Evolutionary conservation across 2,113 vertebrate species (phyloP).

Genomic region (Glaucomys volans): DNA sequence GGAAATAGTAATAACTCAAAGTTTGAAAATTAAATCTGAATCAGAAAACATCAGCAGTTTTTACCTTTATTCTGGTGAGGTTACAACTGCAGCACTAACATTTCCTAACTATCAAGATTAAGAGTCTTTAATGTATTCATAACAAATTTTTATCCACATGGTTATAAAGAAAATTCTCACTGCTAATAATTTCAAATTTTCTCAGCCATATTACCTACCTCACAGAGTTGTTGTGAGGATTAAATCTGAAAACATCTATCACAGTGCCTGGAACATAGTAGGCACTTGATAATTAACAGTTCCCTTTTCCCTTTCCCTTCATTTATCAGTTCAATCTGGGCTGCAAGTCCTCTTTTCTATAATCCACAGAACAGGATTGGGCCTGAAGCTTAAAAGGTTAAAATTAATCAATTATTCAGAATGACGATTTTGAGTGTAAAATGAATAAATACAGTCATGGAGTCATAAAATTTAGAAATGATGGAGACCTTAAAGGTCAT

Average conservation of each 20-base stretch:
- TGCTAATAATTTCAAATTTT: neutral
- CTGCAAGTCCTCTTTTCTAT: slow-evolving; percentile 50
- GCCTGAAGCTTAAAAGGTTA: slow-evolving; percentile 51
- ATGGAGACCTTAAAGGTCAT: neutral
- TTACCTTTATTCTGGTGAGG: neutral
- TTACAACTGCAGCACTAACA: neutral
- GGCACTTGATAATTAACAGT: slow-evolving; percentile 13
- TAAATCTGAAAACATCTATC: slow-evolving; percentile 41
- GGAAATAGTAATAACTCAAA: neutral
- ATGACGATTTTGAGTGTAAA: slow-evolving; percentile 12
- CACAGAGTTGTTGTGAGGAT: neutral
- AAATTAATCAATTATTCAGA: slow-evolving; percentile 39
- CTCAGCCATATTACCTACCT: neutral
- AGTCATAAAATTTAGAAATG: neutral
- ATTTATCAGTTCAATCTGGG: slow-evolving; percentile 9
- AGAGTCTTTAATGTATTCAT: neutral
- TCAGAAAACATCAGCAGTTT: neutral
- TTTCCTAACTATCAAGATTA: neutral
- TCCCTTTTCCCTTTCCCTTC: neutral
- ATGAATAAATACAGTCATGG: neutral
- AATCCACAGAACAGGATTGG: neutral
- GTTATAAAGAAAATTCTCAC: slow-evolving; percentile 4
- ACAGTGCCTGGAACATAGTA: slow-evolving; percentile 28
- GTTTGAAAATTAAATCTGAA: neutral
- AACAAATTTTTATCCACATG: neutral